phyloP scores from a whole-genome alignment of 2,888 invertebrate genomes.

The Ophion ellenae region DNA sequence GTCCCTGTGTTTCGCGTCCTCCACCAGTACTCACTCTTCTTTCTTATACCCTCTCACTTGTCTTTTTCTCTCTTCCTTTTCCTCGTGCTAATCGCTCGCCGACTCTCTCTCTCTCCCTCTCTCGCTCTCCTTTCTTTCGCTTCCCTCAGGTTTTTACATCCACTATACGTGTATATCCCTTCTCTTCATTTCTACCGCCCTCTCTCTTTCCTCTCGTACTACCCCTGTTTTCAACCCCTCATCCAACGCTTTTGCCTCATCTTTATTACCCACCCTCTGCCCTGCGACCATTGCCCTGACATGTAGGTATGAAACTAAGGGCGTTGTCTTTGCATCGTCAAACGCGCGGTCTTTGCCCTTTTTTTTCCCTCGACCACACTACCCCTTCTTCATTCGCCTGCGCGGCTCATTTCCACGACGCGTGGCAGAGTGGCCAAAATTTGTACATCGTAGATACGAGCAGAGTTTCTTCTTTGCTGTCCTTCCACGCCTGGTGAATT shows the following conservation, averaged over 20 bases:
- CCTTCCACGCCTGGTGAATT: no score
- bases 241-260: constrained; percentile 59
- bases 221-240: constrained; percentile 54
- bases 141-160: constrained; percentile 63
- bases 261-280: constrained; percentile 57
- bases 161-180: constrained; percentile 21
- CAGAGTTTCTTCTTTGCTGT: no score
- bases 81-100: constrained; percentile 63
- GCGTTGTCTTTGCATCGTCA: constrained; percentile 81
- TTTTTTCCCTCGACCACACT: constrained; percentile 40
- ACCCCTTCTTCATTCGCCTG: not conserved
- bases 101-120: constrained; percentile 32
- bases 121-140: constrained; percentile 42
- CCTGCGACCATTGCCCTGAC: constrained; percentile 50
- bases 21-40: constrained; percentile 58
- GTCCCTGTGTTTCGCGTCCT: constrained; percentile 42
- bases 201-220: constrained; percentile 41
- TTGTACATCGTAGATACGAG: no score
- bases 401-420: not conserved
- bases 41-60: constrained; percentile 63
- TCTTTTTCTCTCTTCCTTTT: constrained; percentile 58
- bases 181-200: constrained; percentile 26
- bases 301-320: constrained; percentile 78
- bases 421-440: no score
- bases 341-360: constrained; percentile 55